Base-by-base conservation (phyloP, 2,888 invertebrate genomes). In the Ditula angustiorana region DNA sequence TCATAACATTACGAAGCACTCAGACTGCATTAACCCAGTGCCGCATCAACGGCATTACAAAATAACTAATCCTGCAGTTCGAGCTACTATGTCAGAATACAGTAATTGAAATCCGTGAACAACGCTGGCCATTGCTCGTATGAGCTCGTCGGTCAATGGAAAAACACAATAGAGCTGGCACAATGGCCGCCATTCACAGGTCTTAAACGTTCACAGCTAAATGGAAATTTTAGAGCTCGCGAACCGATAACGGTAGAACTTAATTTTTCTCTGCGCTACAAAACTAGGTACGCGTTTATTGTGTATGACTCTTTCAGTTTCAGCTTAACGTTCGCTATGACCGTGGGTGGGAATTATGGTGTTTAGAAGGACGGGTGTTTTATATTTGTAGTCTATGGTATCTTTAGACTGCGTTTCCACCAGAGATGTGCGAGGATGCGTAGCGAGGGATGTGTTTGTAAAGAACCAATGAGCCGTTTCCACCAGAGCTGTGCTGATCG, bases 151-250 rank as follows among this genome's bases (percentile, higher is more conserved):
- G 85, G 83, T 83, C 91, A 85, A 89, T 89, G 83, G 85, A 87
- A 89, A 89, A 90, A 88, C 82, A 91, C 90, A 91, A 91, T 91
- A 74, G 86, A 59, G 28, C 67, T 71, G 63, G 76, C 74, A 91
- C 90, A 91, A 91, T 91, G 71, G 85, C 7, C 26, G 60, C 81
- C 79, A 85, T 88, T 87, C 82, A 85, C 77, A 77, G 85, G 79
- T 83, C 87, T 88, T 89, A 90, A 90, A 88, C 81, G 90, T 73
- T 82, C 82, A 74, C 78, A 75, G 82, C 81, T 79, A 80, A 88
- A 90, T 90, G 90, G 90, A 89, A 88, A 90, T 89, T 90, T 89
- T 82, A 87, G 78, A 79, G 83, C 79, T 76, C 78, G 75, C 75
- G 80, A 77, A 83, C 83, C 82, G 86, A 83, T 85, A 78, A 80